Evolutionary conservation across 1,140 invertebrate genomes (phyloP).

Genomic region (Nymphalis io): DNA sequence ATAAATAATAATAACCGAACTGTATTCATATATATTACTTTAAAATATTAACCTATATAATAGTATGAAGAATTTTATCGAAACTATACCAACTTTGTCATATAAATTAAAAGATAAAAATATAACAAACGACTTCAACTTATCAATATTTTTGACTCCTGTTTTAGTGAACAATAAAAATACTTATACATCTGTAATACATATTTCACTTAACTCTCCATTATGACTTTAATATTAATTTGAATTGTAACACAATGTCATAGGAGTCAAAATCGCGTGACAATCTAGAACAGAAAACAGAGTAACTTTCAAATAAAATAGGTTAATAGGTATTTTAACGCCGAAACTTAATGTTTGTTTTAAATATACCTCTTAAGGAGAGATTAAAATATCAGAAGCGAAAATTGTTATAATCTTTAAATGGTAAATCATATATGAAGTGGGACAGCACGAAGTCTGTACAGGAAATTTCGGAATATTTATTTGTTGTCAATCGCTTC

Average conservation of each 20-base stretch:
- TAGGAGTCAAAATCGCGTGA: conserved; percentile 38
- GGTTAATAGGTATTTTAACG: conserved; percentile 77
- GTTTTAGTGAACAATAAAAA: conserved; percentile 45
- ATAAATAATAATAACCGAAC: too few species aligned
- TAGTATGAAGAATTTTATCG: background rate
- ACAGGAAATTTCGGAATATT: too few species aligned
- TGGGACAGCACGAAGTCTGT: background rate
- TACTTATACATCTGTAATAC: conserved; percentile 45
- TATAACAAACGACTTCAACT: background rate
- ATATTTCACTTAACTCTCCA: conserved; percentile 28
- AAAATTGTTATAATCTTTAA: background rate
- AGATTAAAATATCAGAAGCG: conserved; percentile 38
- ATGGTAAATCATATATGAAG: background rate
- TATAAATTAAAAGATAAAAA: background rate
- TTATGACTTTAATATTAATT: conserved; percentile 4
- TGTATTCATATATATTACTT: too few species aligned
- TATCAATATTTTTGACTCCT: conserved; percentile 30
- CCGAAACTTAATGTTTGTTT: conserved; percentile 70
- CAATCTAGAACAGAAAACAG: conserved; percentile 39
- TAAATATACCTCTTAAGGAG: conserved; percentile 60
- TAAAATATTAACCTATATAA: background rate
- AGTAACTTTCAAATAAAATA: conserved; percentile 75
- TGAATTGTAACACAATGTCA: accelerated
- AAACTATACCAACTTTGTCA: background rate
- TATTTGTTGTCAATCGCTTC: too few species aligned